Base-by-base conservation (phyloP, 2,888 invertebrate species). In the Sycophila texana region DNA sequence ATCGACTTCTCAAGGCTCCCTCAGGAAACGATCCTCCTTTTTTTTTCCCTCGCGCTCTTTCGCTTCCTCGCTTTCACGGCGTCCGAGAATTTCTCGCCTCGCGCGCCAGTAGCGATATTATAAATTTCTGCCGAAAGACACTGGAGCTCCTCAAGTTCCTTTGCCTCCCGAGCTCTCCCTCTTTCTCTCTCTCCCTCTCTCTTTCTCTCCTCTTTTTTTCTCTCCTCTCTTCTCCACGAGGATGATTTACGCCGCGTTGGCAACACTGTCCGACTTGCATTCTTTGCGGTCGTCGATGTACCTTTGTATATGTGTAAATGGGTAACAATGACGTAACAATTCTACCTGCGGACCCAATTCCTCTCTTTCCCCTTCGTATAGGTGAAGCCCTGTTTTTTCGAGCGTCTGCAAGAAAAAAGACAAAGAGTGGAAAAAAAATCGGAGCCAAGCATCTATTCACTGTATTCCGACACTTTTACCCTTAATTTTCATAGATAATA, bases 321-420 rank as follows among this genome's bases (percentile, higher is more conserved):
- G 85, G 86, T 86, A 84, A 85, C 85, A 87, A 87, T 88, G 89
- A 89, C 87, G 88, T 89, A 89, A 89, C 87, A 84, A 86, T 85
- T 85, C 86, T 89, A 89, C 88, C 89, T 89, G 88, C 85, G 87
- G 84, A 87, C 87, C 87, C 86, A 86, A 87, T 88, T 88, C 86
- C 84, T 74, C 16, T 70, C 13, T 65, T 16, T 67, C 18, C 58
- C 51, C 51, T 47, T 55, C 18, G 39, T 39, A n/a, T n/a, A 39
- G 39, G 39, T 39, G 39, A 39, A 10, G n/a, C 18, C 18, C n/a
- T 13, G 7, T 63, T 63, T 39, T 30, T 63, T 39, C 39, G 10
- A 39, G 39, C 39, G 39, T 39, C 39, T 39, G 39, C 10, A 7
- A 10, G 16, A 22, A 60, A 4, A 22, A 14, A 22, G 16, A 26